Conservation (phyloP, 1,140 invertebrate genomes). For the Holcopasites calliopsidis region DNA sequence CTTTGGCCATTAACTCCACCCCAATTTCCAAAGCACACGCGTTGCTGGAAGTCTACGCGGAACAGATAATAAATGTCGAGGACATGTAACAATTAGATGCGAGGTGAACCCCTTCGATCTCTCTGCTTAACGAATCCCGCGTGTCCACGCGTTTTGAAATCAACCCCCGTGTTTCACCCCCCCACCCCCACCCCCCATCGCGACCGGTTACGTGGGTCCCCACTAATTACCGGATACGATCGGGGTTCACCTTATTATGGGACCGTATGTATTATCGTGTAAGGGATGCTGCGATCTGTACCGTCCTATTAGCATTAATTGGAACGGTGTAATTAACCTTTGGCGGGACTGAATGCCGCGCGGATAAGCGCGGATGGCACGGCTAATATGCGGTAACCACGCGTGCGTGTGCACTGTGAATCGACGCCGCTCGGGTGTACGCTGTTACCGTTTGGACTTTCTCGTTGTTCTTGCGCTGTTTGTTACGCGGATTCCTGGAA, state of each 20-base stretch:
- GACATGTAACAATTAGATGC: too few species aligned
- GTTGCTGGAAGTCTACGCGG: too few species aligned
- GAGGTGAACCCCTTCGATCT: too few species aligned
- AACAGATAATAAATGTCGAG: too few species aligned
- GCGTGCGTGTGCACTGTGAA: too few species aligned
- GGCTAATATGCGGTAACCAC: not conserved
- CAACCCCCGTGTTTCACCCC: too few species aligned
- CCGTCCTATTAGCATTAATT: slow-evolving; percentile 47
- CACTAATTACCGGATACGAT: slow-evolving; percentile 48
- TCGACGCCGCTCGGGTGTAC: not conserved
- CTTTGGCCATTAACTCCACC: too few species aligned
- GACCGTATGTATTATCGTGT: slow-evolving; percentile 11
- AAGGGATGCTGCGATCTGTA: slow-evolving; percentile 30
- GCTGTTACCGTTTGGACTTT: not conserved
- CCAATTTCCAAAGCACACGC: too few species aligned
- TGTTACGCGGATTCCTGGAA: not conserved
- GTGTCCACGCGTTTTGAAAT: too few species aligned
- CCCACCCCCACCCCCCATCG: too few species aligned
- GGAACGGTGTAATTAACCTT: slow-evolving; percentile 43
- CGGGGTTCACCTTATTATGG: slow-evolving; percentile 45
- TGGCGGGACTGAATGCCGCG: not conserved
- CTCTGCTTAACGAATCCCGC: too few species aligned
- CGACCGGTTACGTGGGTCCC: slow-evolving; percentile 20
- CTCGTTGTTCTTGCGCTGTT: not conserved
- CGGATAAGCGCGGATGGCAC: slow-evolving; percentile 21